Evolutionary conservation across 2,888 invertebrate genomes (phyloP).

Genomic region (Salticus scenicus): DNA sequence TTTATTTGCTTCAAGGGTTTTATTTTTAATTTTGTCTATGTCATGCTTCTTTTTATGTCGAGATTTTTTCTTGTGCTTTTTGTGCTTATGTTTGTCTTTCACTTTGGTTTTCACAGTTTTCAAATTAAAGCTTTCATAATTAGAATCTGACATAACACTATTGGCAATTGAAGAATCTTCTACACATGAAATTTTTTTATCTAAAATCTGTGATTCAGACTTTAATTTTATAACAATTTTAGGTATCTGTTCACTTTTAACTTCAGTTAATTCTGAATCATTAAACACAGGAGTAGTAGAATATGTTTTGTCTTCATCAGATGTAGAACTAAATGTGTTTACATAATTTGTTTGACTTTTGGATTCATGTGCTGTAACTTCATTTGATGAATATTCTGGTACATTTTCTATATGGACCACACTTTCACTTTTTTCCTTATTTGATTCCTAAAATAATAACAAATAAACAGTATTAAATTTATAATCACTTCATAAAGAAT

Average conservation of each 20-base stretch:
- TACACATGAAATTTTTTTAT: background rate
- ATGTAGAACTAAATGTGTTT: too few relatives aligned
- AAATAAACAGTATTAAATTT: too few relatives aligned
- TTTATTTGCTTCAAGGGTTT: background rate
- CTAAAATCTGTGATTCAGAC: background rate
- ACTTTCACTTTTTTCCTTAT: too few relatives aligned
- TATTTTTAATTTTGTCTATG: background rate
- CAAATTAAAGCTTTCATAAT: background rate
- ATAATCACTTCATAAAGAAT: too few relatives aligned
- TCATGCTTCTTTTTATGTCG: background rate
- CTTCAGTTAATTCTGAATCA: background rate
- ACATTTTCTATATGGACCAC: too few relatives aligned
- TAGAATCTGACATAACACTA: background rate
- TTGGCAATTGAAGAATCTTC: background rate
- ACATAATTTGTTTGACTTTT: too few relatives aligned
- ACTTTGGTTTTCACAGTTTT: background rate
- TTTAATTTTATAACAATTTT: conserved; percentile 3
- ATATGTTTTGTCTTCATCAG: background rate
- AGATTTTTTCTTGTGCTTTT: background rate
- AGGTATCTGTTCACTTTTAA: background rate
- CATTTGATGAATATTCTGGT: too few relatives aligned
- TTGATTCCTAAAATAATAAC: too few relatives aligned
- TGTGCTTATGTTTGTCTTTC: background rate
- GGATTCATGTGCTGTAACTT: too few relatives aligned
- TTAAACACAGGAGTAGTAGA: background rate